Conservation (phyloP, 2,797 vertebrate genomes). For the Sus cebifrons region DNA sequence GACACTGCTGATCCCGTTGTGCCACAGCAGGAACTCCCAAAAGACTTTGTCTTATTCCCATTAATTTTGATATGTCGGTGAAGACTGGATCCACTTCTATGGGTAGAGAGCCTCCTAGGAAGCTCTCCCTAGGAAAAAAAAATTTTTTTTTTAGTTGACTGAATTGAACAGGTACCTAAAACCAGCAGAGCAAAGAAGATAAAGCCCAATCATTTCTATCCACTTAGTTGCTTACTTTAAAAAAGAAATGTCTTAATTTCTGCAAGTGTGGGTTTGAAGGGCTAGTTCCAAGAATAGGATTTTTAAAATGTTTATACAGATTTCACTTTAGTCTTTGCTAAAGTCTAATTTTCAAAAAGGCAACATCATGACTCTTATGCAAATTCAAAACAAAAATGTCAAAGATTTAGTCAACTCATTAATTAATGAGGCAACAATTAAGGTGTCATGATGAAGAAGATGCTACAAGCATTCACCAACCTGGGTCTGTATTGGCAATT, state of each 20-base stretch:
- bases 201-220: not conserved
- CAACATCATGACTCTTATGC: not conserved
- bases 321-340: not conserved
- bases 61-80: not conserved
- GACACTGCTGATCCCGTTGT: no score
- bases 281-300: not conserved
- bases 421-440: not conserved
- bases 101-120: not conserved
- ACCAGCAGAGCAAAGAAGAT: conserved; percentile 6
- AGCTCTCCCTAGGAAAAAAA: not conserved
- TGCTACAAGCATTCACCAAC: not conserved
- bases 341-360: not conserved
- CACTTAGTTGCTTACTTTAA: not conserved
- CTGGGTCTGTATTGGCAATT: not conserved
- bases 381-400: conserved; percentile 39
- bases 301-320: not conserved
- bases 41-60: not conserved
- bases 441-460: not conserved
- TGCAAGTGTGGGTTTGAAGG: not conserved
- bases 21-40: no score
- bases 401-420: not conserved
- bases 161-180: not conserved
- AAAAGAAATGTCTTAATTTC: conserved; percentile 19
- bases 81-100: not conserved
- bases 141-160: not conserved